Evolutionary conservation across 2,797 vertebrate genomes (phyloP).

Genomic region (Molossus molossus): DNA sequence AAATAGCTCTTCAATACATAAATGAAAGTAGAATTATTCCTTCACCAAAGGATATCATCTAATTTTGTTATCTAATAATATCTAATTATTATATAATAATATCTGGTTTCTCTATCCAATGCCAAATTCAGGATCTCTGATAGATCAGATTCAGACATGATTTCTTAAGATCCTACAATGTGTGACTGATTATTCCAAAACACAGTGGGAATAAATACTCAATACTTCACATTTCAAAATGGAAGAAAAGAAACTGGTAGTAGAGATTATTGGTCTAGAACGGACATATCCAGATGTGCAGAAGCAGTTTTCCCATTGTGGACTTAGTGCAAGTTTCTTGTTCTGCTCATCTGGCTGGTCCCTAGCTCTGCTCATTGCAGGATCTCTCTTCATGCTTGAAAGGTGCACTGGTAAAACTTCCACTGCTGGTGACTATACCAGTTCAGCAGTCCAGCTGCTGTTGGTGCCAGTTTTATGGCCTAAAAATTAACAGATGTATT

Average conservation of each 20-base stretch:
- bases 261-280: background rate
- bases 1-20: background rate
- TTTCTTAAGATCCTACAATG: background rate
- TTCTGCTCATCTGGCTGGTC: background rate
- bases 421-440: background rate
- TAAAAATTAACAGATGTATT: background rate
- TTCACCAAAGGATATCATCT: background rate
- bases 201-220: background rate
- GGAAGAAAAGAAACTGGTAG: background rate
- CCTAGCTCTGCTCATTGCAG: fast-evolving
- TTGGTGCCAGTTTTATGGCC: background rate
- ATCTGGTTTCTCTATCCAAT: background rate
- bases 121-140: conserved; percentile 19
- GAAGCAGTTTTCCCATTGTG: background rate
- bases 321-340: background rate
- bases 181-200: background rate
- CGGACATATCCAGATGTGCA: background rate
- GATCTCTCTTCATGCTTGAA: background rate
- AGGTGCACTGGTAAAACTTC: background rate
- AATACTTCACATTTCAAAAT: conserved; percentile 14
- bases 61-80: background rate
- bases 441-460: background rate
- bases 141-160: background rate
- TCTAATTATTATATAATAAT: background rate
- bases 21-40: background rate